Percentiles rank a stretch among this genome's conserved stretches.
phyloP scores from a whole-genome alignment of 2,888 invertebrate genomes.

The Pseudococcus viburni region DNA sequence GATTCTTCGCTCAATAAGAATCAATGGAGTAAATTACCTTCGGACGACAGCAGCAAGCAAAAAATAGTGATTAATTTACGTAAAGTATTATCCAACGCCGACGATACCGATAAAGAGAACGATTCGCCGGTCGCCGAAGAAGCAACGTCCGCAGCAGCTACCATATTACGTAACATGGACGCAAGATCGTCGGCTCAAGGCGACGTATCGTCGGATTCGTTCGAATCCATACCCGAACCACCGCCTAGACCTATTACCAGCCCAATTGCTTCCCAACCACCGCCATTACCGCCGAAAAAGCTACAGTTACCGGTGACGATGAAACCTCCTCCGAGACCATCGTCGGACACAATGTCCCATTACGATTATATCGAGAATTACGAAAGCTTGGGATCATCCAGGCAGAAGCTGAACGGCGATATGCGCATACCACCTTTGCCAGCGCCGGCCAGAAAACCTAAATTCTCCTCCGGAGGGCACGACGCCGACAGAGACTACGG shows the following conservation, averaged over 20 bases:
- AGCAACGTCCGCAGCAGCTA: conserved; percentile 68
- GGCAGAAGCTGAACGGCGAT: conserved; percentile 68
- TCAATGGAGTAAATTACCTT: not conserved
- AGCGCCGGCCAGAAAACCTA: conserved; percentile 75
- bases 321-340: conserved; percentile 77
- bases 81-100: conserved; percentile 62
- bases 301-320: conserved; percentile 75
- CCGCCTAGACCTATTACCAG: conserved; percentile 80
- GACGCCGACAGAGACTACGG: conserved; percentile 68
- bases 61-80: conserved; percentile 66
- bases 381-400: conserved; percentile 71
- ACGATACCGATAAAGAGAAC: conserved; percentile 67
- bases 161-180: conserved; percentile 65
- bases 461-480: conserved; percentile 71
- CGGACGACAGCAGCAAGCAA: conserved; percentile 32
- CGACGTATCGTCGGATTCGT: conserved; percentile 64
- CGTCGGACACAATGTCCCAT: conserved; percentile 71
- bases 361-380: conserved; percentile 75
- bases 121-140: conserved; percentile 69
- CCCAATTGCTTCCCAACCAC: conserved; percentile 76
- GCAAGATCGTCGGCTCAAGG: conserved; percentile 56
- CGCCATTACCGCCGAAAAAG: conserved; percentile 82
- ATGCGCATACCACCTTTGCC: conserved; percentile 76
- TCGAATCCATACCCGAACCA: conserved; percentile 75
- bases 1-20: not conserved